Base-by-base conservation (phyloP, 2,888 invertebrate genomes). In the Spialia ferax region DNA sequence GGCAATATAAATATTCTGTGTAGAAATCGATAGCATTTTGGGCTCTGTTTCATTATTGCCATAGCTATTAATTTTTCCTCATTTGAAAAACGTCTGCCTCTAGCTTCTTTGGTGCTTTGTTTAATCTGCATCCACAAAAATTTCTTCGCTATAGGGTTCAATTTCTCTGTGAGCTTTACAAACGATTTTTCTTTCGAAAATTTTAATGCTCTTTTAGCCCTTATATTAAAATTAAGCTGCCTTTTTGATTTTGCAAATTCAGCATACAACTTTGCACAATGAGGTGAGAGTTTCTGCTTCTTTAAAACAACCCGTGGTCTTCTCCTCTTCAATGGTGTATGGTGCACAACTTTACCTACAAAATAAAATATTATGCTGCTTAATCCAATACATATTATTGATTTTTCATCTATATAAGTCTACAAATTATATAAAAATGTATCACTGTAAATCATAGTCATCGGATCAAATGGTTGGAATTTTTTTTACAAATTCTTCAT, bases 101-200 rank as follows among this genome's bases (percentile, higher is more conserved):
- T 38, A 1, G 38, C 38, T 38, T 38, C n/a, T 38, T 38, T 38
- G 6, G 38, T n/a, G 1, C 38, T 38, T n/a, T n/a, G 38, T 38
- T 38, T 38, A 38, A 38, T 38, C 38, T 38, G 38, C 38, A 38
- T 38, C 38, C 38, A 38, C n/a, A 38, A 38, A 38, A 38, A 38
- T n/a, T 38, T 38, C n/a, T 38, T 38, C n/a, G 38, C 38, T 38
- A 38, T n/a, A n/a, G 38, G 38, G 38, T 38, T 38, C 38, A 38
- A 5, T 38, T 38, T 38, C 38, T 38, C 38, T n/a, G 38, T 38
- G 1, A 38, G 38, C 4, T 38, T 38, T 38, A 38, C 6, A 38
- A 38, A 38, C 4, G 38, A 38, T 38, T 38, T 38, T 10, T 38
- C 38, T 38, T 38, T 38, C 10, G 38, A 38, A 38, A 38, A 38